phyloP scores from a whole-genome alignment of 2,888 invertebrate species.

The Eurois occulta region DNA sequence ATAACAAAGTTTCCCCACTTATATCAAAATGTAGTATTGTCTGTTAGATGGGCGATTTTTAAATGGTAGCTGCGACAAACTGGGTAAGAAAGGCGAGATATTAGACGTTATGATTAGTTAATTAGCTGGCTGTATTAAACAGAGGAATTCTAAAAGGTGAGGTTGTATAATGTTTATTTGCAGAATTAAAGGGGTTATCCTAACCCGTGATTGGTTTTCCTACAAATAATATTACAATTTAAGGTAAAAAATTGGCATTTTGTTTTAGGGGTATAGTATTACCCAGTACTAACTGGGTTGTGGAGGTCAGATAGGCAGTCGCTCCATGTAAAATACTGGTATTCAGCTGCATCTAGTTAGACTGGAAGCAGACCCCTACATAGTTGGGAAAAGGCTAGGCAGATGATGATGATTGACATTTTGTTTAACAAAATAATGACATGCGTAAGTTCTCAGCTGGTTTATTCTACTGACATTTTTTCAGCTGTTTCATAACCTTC shows the following conservation, averaged over 20 bases:
- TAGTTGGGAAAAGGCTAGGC: no score
- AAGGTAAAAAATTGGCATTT: not conserved
- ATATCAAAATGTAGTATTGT: no score
- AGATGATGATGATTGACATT: no score
- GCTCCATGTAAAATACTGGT: no score
- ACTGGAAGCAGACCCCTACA: no score
- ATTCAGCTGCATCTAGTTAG: no score
- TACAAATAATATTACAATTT: not conserved
- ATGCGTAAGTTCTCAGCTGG: not conserved
- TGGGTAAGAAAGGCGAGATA: not conserved
- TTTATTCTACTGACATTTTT: conserved; percentile 30
- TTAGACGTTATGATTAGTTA: not conserved
- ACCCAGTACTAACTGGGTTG: no score
- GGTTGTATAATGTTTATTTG: not conserved
- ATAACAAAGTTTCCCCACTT: no score
- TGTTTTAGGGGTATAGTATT: no score
- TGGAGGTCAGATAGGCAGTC: no score
- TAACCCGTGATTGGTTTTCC: no score
- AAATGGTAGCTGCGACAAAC: not conserved
- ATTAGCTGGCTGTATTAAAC: not conserved
- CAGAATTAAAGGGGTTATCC: not conserved
- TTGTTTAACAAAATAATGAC: not conserved
- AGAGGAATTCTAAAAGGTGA: not conserved
- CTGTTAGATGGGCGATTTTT: not conserved
- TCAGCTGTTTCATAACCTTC: conserved; percentile 26